These are phyloP conservation scores for Suillia variegata DNA, from an alignment of 2,888 invertebrate species.

Conservation along the genomic window DNA sequence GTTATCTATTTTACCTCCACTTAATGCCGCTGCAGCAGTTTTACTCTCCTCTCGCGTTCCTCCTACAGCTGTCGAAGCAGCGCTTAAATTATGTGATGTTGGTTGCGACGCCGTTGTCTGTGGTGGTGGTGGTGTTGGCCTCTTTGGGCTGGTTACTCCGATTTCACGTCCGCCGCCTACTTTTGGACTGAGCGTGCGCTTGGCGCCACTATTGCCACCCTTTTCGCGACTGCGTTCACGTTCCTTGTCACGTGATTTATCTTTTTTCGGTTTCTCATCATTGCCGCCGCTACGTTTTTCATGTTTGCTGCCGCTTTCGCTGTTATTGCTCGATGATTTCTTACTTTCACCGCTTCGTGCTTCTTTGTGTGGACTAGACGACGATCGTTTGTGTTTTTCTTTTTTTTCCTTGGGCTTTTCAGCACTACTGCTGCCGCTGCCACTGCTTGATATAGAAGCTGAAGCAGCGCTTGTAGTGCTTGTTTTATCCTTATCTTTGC, in stretches of 20 bases:
- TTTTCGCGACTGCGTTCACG: slow-evolving; percentile 60
- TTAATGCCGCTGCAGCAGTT: slow-evolving; percentile 33
- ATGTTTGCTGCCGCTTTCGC: slow-evolving; percentile 56
- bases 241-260: slow-evolving; percentile 65
- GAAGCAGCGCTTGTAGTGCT: slow-evolving; percentile 28
- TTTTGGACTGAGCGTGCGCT: slow-evolving; percentile 42
- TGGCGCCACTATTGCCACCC: slow-evolving; percentile 25
- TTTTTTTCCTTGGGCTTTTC: slow-evolving; percentile 63
- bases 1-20: slow-evolving; percentile 25
- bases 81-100: too few species aligned
- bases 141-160: slow-evolving; percentile 39
- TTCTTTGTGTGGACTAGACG: slow-evolving; percentile 67
- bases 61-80: slow-evolving; percentile 50
- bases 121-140: slow-evolving; percentile 7
- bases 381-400: slow-evolving; percentile 62
- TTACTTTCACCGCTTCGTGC: slow-evolving; percentile 58
- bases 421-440: slow-evolving; percentile 20
- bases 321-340: slow-evolving; percentile 60
- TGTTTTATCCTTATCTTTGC: slow-evolving; percentile 53
- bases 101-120: slow-evolving; percentile 44
- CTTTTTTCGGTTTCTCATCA: slow-evolving; percentile 61
- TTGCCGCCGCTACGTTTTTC: slow-evolving; percentile 64
- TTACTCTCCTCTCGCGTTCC: slow-evolving; percentile 35
- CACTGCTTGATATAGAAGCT: slow-evolving; percentile 10
- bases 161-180: slow-evolving; percentile 33